Evolutionary conservation across 2,113 vertebrate species (phyloP).

Genomic region (Crotalus horridus): DNA sequence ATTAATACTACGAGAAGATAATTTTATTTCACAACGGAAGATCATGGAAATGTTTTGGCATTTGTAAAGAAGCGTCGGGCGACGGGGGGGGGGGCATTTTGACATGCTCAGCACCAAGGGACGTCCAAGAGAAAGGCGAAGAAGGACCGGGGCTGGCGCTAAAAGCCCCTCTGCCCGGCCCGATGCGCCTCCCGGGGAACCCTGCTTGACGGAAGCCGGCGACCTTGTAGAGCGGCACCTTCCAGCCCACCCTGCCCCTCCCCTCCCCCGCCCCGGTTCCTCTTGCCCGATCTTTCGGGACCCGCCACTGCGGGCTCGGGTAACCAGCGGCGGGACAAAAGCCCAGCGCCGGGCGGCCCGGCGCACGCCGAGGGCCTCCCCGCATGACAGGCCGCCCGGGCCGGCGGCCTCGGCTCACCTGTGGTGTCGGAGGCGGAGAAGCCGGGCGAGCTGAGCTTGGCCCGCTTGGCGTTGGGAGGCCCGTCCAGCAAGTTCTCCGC

Average conservation of each 20-base stretch:
- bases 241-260: neutral
- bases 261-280: neutral
- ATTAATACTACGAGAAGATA: neutral
- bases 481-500: slow-evolving; percentile 90
- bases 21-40: neutral
- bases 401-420: slow-evolving; percentile 70
- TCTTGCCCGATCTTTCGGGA: neutral
- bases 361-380: neutral
- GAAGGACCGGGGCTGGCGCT: neutral
- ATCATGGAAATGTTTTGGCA: neutral
- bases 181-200: neutral
- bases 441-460: slow-evolving; percentile 87
- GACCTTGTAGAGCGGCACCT: neutral
- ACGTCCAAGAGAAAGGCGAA: neutral
- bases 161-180: neutral
- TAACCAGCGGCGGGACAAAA: neutral
- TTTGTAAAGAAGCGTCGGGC: neutral
- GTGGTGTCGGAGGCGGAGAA: slow-evolving; percentile 82
- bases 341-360: neutral
- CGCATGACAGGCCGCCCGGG: neutral
- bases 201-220: neutral
- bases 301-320: neutral
- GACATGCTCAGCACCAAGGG: neutral
- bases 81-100: neutral
- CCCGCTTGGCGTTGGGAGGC: slow-evolving; percentile 86